These are phyloP conservation scores for Acanthosepion pharaonis DNA, from an alignment of 2,888 invertebrate genomes.

Conservation along the genomic window DNA sequence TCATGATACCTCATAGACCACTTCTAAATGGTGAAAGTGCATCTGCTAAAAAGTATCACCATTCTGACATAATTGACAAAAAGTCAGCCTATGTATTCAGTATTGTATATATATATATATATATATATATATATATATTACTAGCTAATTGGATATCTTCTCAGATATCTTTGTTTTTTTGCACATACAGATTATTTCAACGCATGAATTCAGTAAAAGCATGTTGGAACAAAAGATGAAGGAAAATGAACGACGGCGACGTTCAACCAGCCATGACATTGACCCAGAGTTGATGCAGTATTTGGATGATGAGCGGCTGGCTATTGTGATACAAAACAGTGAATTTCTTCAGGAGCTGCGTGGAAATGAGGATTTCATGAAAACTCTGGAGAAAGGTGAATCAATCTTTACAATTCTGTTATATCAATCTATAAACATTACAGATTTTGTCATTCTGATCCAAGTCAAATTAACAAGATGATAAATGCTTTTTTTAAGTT, in stretches of 20 bases:
- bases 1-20: too few species aligned
- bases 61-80: too few species aligned
- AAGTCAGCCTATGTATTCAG: too few species aligned
- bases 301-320: constrained; percentile 87
- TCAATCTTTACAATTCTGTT: neutral
- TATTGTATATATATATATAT: too few species aligned
- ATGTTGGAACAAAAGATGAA: constrained; percentile 75
- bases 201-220: constrained; percentile 68
- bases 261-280: constrained; percentile 64
- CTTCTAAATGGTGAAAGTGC: neutral
- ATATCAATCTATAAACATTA: neutral
- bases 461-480: neutral
- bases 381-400: constrained; percentile 85
- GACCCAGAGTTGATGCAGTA: constrained; percentile 77
- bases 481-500: too few species aligned
- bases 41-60: too few species aligned
- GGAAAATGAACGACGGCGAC: constrained; percentile 75
- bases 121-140: too few species aligned
- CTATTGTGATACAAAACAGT: constrained; percentile 89
- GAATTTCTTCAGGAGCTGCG: constrained; percentile 90
- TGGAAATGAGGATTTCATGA: constrained; percentile 90
- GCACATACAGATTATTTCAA: constrained; percentile 56
- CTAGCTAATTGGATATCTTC: too few species aligned
- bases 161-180: neutral
- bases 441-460: neutral